Evolutionary conservation across 1,140 invertebrate genomes (phyloP).

Genomic region (Littorina saxatilis): DNA sequence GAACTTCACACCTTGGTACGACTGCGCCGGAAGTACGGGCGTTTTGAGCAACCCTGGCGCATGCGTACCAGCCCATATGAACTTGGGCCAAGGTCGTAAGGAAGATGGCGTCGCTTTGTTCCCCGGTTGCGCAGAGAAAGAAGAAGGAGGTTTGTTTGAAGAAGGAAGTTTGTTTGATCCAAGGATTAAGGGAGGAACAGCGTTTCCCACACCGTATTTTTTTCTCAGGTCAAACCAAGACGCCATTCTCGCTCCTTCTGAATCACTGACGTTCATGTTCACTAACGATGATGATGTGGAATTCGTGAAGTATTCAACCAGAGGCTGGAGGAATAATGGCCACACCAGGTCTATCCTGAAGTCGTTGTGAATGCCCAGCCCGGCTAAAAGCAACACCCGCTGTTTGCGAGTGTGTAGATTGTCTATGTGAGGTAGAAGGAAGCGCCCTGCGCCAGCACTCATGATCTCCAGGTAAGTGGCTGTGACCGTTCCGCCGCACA

Average conservation of each 20-base stretch:
- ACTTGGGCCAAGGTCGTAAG: conserved; percentile 10
- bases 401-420: not conserved
- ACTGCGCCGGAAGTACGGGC: conserved; percentile 25
- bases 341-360: not conserved
- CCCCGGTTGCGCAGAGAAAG: not conserved
- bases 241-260: no score
- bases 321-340: not conserved
- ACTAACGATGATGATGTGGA: not conserved
- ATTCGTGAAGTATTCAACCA: conserved; percentile 1
- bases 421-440: conserved; percentile 11
- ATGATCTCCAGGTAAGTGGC: conserved; percentile 21
- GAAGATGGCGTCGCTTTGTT: no score
- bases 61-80: conserved; percentile 40
- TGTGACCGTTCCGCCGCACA: not conserved
- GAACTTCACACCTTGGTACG: conserved; percentile 17
- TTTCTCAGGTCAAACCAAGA: no score
- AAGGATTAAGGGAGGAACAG: no score
- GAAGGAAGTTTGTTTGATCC: no score
- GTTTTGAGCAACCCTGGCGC: conserved; percentile 44
- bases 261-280: not conserved
- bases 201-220: no score
- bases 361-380: conserved; percentile 29
- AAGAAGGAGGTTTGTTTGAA: not conserved
- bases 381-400: not conserved
- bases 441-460: not conserved